A percentile compares a stretch with the other conserved stretches of the same genome.
Evolutionary conservation across 2,888 invertebrate species (phyloP).

Genomic region (Epirrhoe tristata): DNA sequence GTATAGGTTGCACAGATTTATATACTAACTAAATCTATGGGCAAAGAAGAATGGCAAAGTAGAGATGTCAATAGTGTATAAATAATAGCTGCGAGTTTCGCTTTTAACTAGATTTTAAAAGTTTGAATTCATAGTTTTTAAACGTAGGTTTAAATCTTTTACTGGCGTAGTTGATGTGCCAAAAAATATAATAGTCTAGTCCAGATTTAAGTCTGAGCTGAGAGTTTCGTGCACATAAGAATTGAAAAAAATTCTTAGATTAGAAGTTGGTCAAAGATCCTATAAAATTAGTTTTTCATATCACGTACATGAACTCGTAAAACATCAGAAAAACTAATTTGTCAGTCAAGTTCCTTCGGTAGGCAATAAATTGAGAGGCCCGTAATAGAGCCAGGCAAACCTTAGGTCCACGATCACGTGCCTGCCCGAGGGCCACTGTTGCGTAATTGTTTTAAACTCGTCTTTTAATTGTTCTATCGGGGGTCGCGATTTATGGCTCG

Average conservation of each 20-base stretch:
- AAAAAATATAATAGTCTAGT: too few species aligned
- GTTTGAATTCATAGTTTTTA: background rate
- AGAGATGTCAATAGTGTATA: conserved; percentile 2
- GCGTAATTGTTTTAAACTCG: conserved; percentile 85
- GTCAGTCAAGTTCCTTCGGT: conserved; percentile 14
- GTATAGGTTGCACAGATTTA: conserved; percentile 51
- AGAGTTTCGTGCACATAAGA: too few species aligned
- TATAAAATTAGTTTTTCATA: too few species aligned
- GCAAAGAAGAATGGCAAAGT: conserved; percentile 10
- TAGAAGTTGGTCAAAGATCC: too few species aligned
- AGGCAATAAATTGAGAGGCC: conserved; percentile 26
- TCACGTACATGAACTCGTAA: background rate
- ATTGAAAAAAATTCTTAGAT: too few species aligned
- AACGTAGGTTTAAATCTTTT: too few species aligned
- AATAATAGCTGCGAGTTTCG: background rate
- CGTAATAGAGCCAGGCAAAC: conserved; percentile 36
- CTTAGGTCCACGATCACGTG: conserved; percentile 69
- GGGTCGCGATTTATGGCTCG: conserved; percentile 78
- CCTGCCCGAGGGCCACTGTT: conserved; percentile 74
- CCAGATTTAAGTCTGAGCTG: too few species aligned
- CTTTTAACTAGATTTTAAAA: background rate
- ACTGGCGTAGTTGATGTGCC: too few species aligned
- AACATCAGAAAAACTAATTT: background rate
- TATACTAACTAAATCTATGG: conserved; percentile 2
- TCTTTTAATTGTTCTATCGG: conserved; percentile 85